phyloP scores from a whole-genome alignment of 2,797 vertebrate genomes.

The Pitangus sulphuratus region DNA sequence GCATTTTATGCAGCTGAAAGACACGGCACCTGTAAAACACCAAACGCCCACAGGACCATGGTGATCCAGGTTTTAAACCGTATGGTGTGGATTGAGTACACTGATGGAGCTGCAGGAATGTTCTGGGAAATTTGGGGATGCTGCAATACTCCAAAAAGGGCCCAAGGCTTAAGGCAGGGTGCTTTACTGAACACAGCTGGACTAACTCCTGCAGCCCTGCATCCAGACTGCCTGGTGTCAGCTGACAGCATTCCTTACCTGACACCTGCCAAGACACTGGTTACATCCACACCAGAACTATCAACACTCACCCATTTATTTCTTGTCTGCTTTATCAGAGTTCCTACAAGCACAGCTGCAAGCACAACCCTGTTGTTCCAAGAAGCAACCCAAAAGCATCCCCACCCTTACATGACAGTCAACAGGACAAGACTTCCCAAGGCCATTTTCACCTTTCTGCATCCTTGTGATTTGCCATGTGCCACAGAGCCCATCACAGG shows the following conservation, averaged over 20 bases:
- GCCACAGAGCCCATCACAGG: neutral
- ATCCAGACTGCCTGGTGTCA: neutral
- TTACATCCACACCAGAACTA: neutral
- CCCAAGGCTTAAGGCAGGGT: fast-evolving
- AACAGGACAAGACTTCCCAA: neutral
- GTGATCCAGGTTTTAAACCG: neutral
- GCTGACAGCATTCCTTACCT: neutral
- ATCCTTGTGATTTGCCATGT: fast-evolving
- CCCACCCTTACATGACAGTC: neutral
- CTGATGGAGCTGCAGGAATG: neutral
- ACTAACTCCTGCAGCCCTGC: neutral
- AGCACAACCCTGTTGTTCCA: neutral
- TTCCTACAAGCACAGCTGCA: neutral
- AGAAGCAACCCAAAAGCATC: neutral
- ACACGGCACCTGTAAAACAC: neutral
- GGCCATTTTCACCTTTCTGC: neutral
- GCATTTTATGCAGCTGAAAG: neutral
- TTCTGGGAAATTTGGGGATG: neutral
- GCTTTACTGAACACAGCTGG: neutral
- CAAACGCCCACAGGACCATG: fast-evolving
- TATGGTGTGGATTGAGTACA: fast-evolving
- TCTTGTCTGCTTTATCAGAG: neutral
- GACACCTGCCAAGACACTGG: neutral
- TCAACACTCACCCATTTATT: neutral
- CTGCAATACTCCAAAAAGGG: neutral